Percentiles rank a stretch among this genome's conserved stretches.
These are phyloP conservation scores for Glaucopsyche alexis DNA, from an alignment of 2,888 invertebrate genomes.

Conservation along the genomic window DNA sequence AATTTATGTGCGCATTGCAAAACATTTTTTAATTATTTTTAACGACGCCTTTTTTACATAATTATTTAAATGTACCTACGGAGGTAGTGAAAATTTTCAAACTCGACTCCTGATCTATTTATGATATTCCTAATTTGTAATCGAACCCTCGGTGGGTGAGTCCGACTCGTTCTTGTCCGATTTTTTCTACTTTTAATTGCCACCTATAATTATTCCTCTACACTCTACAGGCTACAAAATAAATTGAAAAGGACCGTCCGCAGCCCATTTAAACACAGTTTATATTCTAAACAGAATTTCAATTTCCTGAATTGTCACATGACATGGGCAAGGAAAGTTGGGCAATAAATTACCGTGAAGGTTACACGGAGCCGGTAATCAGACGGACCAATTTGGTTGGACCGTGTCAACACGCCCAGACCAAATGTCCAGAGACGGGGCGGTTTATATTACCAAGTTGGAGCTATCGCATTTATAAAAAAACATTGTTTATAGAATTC, in stretches of 20 bases:
- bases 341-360: slow-evolving; percentile 40
- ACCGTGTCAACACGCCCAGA: slow-evolving; percentile 39
- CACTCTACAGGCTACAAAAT: neutral
- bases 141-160: too few relatives aligned
- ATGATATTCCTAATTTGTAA: too few relatives aligned
- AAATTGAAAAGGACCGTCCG: neutral
- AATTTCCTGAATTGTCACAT: slow-evolving; percentile 28
- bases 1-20: too few relatives aligned
- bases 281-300: slow-evolving; percentile 28
- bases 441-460: slow-evolving; percentile 21
- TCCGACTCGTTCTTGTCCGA: too few relatives aligned
- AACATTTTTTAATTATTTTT: too few relatives aligned
- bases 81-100: too few relatives aligned
- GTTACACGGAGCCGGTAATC: slow-evolving; percentile 39
- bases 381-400: slow-evolving; percentile 41
- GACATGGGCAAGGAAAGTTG: slow-evolving; percentile 37
- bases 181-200: too few relatives aligned
- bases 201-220: neutral
- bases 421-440: slow-evolving; percentile 27
- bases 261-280: slow-evolving; percentile 15
- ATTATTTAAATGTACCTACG: too few relatives aligned
- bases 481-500: neutral
- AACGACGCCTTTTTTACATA: too few relatives aligned
- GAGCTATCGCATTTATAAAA: neutral
- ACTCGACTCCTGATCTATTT: too few relatives aligned